Evolutionary conservation across 2,888 invertebrate genomes (phyloP), one percentile per base, ranked within the genome.

Genomic region (Aromia moschata): DNA sequence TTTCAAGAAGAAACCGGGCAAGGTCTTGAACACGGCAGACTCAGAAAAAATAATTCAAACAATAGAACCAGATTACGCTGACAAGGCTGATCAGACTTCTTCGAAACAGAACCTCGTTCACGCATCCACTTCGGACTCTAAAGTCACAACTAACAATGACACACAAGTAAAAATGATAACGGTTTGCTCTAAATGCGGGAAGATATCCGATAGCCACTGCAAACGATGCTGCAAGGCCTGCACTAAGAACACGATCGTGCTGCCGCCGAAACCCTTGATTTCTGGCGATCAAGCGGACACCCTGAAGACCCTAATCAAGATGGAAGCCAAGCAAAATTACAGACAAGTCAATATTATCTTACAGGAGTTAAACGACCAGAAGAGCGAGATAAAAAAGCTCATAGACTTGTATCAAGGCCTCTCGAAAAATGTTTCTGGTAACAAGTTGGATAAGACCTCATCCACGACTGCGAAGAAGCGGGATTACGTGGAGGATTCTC

Each of bases 251-350:
- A 15, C 20, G 25, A 33, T 49, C 20, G 4, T 49, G 1, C 3
- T 46, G n/a, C 46, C 46, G 25, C 25, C 37, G 4, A 38, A 37
- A 38, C 38, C 20, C 31, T 4, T 9, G 2, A 7, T 37, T 20
- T 10, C 12, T 17, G 12, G 3, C 10, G 49, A 49, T 12, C 25
- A 62, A 51, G 53, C 57, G 25, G 65, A 65, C 10, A 52, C 60
- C 2, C 54, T 63, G 37, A 53, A 46, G 33, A 47, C 58, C 15
- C 18, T 67, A 11, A 47, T 65, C 16, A 60, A 65, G 49, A 44
- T 64, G 53, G 65, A 67, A 45, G 53, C 64, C 1, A 64, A 60
- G 44, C 62, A 68, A 17, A 68, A 65, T 47, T 61, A 54, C 30
- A 58, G 58, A 12, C 58, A 64, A 52, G 58, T 68, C n/a, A 58